Conservation (phyloP, 1,140 invertebrate genomes). For the Drosophila arizonae region DNA sequence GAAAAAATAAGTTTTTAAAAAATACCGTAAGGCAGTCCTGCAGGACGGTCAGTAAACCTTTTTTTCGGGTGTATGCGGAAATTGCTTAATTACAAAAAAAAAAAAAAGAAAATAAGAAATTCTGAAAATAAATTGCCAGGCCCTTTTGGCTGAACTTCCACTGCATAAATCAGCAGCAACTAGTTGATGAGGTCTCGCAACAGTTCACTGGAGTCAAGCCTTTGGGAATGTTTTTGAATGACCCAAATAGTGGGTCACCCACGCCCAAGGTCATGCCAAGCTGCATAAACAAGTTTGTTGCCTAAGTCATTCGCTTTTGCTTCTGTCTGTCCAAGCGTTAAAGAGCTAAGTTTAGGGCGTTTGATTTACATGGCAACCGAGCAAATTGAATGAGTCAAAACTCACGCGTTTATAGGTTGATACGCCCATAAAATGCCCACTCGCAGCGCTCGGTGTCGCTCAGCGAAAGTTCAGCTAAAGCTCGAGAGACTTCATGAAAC, state of each 20-base stretch:
- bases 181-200: constrained; percentile 39
- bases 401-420: constrained; percentile 31
- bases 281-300: constrained; percentile 59
- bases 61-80: constrained; percentile 57
- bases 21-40: constrained; percentile 54
- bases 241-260: constrained; percentile 22
- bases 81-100: constrained; percentile 66
- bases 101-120: constrained; percentile 8
- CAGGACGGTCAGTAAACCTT: constrained; percentile 19
- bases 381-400: constrained; percentile 59
- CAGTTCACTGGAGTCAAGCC: background rate
- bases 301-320: constrained; percentile 65
- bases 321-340: background rate
- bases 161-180: background rate
- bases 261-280: constrained; percentile 53
- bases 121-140: constrained; percentile 1
- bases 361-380: constrained; percentile 66
- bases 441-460: constrained; percentile 41
- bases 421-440: constrained; percentile 50
- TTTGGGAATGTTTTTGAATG: constrained; percentile 19
- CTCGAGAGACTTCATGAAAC: constrained; percentile 59
- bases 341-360: constrained; percentile 68
- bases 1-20: constrained; percentile 7
- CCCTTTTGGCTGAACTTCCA: background rate
- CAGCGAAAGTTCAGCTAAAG: constrained; percentile 64